A percentile compares a stretch with the other conserved stretches of the same genome.
Evolutionary conservation across 2,113 vertebrate genomes (phyloP).

Genomic region (Arvicanthis niloticus): DNA sequence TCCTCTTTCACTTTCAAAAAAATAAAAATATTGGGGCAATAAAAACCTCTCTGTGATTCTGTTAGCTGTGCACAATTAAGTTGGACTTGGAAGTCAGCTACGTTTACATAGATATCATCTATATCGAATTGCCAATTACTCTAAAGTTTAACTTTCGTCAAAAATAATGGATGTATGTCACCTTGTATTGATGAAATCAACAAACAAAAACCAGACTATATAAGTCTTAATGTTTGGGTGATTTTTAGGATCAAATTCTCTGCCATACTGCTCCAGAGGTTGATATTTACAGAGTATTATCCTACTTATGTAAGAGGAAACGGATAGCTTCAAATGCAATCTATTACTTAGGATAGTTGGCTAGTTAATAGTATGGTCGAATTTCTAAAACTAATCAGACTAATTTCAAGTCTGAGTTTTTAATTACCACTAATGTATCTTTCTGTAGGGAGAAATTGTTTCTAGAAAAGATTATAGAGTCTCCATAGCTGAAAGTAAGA

Average conservation of each 20-base stretch:
- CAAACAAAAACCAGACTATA: background rate
- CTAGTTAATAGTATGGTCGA: background rate
- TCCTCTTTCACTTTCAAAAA: background rate
- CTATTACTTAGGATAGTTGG: background rate
- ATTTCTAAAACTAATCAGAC: background rate
- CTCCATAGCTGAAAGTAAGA: background rate
- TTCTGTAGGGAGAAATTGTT: background rate
- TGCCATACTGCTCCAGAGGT: background rate
- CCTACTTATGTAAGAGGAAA: background rate
- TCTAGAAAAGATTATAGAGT: background rate
- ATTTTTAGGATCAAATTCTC: background rate
- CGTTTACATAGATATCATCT: background rate
- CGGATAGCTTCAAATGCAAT: background rate
- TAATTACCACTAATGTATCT: background rate
- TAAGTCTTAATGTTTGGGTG: background rate
- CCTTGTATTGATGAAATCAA: background rate
- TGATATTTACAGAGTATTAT: background rate
- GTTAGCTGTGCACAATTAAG: background rate
- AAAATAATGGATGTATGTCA: background rate
- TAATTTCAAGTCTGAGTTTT: background rate
- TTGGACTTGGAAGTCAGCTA: background rate
- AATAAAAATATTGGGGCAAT: background rate
- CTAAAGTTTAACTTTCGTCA: background rate
- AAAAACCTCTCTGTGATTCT: background rate
- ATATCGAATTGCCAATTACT: background rate